A percentile compares a stretch with the other conserved stretches of the same genome.
Conservation (phyloP, 2,113 vertebrate genomes). For the Copsychus sechellarum region DNA sequence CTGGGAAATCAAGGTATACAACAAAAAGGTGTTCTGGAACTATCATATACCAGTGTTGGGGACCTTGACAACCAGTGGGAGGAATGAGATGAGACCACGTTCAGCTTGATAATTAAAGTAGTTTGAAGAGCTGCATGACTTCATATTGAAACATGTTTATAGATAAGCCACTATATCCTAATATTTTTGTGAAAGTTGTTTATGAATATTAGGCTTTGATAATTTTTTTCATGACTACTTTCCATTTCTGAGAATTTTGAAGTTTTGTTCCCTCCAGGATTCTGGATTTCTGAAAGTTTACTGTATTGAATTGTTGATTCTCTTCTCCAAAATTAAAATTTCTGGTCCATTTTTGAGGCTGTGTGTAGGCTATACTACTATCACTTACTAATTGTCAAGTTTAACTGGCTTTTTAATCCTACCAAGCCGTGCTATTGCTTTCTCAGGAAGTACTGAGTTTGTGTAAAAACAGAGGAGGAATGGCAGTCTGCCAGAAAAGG, state of each 20-base stretch:
- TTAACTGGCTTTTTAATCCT: background rate
- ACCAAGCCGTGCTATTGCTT: background rate
- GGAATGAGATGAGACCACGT: background rate
- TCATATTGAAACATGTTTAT: background rate
- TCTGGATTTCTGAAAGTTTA: background rate
- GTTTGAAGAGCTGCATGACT: background rate
- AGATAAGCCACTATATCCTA: background rate
- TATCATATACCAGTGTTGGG: fast-evolving
- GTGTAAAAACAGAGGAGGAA: background rate
- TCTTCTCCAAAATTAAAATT: background rate
- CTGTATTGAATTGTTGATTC: background rate
- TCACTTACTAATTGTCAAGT: background rate
- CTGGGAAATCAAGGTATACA: background rate
- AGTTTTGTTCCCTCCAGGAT: background rate
- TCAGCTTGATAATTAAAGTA: background rate
- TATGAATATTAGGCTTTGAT: background rate
- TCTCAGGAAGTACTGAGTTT: background rate
- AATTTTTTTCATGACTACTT: background rate
- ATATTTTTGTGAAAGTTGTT: background rate
- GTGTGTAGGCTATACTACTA: background rate
- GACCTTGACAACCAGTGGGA: background rate
- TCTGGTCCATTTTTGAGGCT: background rate
- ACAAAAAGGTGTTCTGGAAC: background rate
- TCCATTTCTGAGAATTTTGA: background rate
- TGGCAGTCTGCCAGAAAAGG: constrained; percentile 9